Conservation (phyloP, 2,888 invertebrate species). For the Cetonia aurata region DNA sequence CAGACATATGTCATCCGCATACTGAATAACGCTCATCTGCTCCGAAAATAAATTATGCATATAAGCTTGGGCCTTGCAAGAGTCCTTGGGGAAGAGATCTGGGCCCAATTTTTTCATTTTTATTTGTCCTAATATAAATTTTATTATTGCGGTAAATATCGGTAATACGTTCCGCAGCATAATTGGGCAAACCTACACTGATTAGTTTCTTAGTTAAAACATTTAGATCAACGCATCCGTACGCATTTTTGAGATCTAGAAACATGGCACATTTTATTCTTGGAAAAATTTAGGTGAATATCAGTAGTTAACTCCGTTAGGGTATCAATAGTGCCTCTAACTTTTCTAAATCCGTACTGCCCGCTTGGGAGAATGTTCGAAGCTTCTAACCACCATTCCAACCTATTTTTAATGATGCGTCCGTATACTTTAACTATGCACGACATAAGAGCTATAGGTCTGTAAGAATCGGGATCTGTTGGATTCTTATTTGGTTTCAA, state of each 20-base stretch:
- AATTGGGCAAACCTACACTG: neutral
- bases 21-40: neutral
- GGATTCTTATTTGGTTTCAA: constrained; percentile 8
- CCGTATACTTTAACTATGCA: constrained; percentile 22
- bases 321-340: neutral
- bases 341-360: constrained; percentile 19
- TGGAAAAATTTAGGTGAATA: neutral
- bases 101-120: constrained; percentile 1
- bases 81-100: neutral
- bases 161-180: neutral
- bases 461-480: neutral
- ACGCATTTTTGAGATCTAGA: constrained; percentile 3
- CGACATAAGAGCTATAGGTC: constrained; percentile 14
- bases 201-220: too few species aligned
- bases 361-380: neutral
- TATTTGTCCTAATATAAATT: neutral
- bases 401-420: constrained; percentile 15
- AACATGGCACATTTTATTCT: neutral
- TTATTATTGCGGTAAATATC: neutral
- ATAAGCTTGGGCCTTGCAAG: neutral
- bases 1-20: neutral
- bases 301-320: constrained; percentile 10
- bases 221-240: constrained; percentile 1
- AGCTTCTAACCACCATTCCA: constrained; percentile 33
- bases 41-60: neutral